Evolutionary conservation across 1,140 invertebrate species (phyloP).

Genomic region (Geopemphigus sp.): DNA sequence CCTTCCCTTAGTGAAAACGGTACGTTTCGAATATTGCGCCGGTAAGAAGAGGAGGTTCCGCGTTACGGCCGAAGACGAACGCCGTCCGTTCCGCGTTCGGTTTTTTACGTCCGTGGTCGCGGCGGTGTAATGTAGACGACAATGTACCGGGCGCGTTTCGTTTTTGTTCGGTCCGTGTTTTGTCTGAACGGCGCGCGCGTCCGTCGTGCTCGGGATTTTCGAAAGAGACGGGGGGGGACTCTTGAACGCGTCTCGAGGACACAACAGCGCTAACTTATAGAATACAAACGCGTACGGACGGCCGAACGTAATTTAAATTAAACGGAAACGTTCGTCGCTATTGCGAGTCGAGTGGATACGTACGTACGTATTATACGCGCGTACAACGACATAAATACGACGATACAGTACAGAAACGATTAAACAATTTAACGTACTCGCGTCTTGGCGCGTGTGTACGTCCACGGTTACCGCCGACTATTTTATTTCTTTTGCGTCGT

Average conservation of each 20-base stretch:
- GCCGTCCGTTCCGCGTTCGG: too few species aligned
- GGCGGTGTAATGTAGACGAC: too few species aligned
- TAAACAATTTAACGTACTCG: conserved; percentile 18
- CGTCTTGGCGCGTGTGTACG: too few species aligned
- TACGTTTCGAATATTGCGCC: too few species aligned
- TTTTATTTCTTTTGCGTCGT: not conserved
- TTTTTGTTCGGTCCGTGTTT: conserved; percentile 12
- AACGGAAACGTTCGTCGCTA: not conserved
- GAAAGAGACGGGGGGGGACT: too few species aligned
- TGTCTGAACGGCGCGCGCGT: not conserved
- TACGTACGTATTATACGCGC: not conserved
- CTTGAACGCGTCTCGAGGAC: conserved; percentile 17
- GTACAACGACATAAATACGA: too few species aligned
- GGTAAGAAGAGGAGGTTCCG: too few species aligned
- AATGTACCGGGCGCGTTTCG: conserved; percentile 15
- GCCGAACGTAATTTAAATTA: not conserved
- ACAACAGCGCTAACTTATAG: conserved; percentile 30
- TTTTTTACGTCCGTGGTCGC: too few species aligned
- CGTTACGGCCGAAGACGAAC: too few species aligned
- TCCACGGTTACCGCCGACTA: too few species aligned
- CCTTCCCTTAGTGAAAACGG: too few species aligned
- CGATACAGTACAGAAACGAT: conserved; percentile 5
- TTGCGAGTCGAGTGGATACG: not conserved
- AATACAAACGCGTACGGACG: not conserved
- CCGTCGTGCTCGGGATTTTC: conserved; percentile 12